These are phyloP conservation scores for Plagodis pulveraria DNA, from an alignment of 2,888 invertebrate species.

Conservation along the genomic window DNA sequence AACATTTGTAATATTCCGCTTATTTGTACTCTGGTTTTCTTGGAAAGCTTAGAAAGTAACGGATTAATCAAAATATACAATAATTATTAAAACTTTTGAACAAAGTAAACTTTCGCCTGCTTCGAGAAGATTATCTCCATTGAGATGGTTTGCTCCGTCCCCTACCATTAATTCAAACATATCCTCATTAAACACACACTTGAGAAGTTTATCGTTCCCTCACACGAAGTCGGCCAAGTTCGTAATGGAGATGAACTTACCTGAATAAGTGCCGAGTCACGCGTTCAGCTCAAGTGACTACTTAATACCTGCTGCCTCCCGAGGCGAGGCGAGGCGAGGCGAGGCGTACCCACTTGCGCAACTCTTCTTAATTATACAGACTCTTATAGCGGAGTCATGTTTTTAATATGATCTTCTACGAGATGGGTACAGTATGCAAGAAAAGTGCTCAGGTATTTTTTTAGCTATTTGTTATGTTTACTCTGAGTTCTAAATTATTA, in stretches of 20 bases:
- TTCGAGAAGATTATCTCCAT: too few relatives aligned
- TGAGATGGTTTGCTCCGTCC: too few relatives aligned
- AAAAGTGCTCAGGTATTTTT: too few relatives aligned
- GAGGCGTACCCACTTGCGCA: not conserved
- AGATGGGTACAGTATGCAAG: not conserved
- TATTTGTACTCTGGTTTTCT: too few relatives aligned
- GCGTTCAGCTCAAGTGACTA: constrained; percentile 8
- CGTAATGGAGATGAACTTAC: constrained; percentile 21
- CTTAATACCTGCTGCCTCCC: constrained; percentile 10
- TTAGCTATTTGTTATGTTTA: too few relatives aligned
- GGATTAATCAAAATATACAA: too few relatives aligned
- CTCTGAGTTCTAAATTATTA: too few relatives aligned
- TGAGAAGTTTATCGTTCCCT: constrained; percentile 10
- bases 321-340: not conserved
- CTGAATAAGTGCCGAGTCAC: constrained; percentile 17
- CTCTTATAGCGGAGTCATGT: constrained; percentile 15
- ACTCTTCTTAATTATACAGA: constrained; percentile 14
- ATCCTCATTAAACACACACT: not conserved
- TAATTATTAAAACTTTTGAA: too few relatives aligned
- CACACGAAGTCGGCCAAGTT: constrained; percentile 11
- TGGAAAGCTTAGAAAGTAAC: too few relatives aligned
- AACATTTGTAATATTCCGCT: too few relatives aligned
- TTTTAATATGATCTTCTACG: constrained; percentile 20
- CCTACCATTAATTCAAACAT: too few relatives aligned
- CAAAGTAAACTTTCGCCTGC: too few relatives aligned